A percentile compares a stretch with the other conserved stretches of the same genome.
Evolutionary conservation across 2,888 invertebrate species (phyloP).

Genomic region (Sycophila texana): DNA sequence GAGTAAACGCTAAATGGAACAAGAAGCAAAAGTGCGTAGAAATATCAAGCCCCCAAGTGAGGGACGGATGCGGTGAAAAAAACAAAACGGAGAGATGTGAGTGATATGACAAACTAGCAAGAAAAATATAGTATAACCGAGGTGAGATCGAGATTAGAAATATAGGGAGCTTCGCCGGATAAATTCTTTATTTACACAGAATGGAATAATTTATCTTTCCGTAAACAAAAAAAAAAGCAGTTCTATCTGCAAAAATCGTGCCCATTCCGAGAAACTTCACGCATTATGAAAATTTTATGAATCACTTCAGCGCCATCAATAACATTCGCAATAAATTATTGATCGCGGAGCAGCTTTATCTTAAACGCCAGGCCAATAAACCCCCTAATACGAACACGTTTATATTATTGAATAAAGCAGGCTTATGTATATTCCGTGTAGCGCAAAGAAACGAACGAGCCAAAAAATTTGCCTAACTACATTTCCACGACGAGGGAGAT

Average conservation of each 20-base stretch:
- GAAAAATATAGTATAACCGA: conserved; percentile 1
- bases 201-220: not conserved
- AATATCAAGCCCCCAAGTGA: not conserved
- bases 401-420: too few species aligned
- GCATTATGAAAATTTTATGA: not conserved
- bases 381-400: too few species aligned
- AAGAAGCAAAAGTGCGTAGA: not conserved
- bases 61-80: not conserved
- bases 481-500: too few species aligned
- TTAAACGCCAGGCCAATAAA: too few species aligned
- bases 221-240: not conserved
- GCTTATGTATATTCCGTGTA: too few species aligned
- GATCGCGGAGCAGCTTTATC: too few species aligned
- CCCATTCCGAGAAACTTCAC: not conserved
- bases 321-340: too few species aligned
- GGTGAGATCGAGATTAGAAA: conserved; percentile 13
- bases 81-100: not conserved
- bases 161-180: too few species aligned
- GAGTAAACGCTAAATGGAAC: not conserved
- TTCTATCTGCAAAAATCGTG: not conserved
- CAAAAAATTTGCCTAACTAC: too few species aligned
- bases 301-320: not conserved
- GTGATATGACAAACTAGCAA: not conserved
- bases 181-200: not conserved
- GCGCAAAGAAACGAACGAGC: too few species aligned